Conservation (phyloP, 1,140 invertebrate genomes). For the Drosophila kanapiae region DNA sequence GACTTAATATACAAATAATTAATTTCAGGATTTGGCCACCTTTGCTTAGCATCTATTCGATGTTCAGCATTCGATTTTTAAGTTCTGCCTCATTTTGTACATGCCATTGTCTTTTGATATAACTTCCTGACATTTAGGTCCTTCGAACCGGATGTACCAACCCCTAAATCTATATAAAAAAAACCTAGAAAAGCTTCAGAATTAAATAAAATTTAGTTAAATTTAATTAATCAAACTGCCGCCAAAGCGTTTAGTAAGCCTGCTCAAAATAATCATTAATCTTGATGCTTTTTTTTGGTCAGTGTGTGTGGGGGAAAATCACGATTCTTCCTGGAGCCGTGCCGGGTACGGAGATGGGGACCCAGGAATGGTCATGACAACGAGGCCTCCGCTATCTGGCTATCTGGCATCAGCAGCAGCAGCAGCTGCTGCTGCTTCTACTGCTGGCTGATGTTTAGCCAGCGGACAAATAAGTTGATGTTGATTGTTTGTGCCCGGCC, state of each 20-base stretch:
- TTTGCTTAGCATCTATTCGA: too few species aligned
- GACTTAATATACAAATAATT: too few species aligned
- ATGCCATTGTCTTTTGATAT: too few species aligned
- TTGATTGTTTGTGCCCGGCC: constrained; percentile 60
- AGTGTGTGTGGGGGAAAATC: constrained; percentile 44
- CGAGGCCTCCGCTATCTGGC: constrained; percentile 30
- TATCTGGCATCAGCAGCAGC: constrained; percentile 52
- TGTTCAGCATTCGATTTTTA: too few species aligned
- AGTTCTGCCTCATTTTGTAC: too few species aligned
- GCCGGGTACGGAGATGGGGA: constrained; percentile 20
- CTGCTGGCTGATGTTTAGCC: constrained; percentile 56
- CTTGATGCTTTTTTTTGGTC: neutral
- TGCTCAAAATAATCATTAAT: neutral
- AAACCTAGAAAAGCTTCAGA: too few species aligned
- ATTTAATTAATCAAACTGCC: too few species aligned
- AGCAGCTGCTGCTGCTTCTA: constrained; percentile 8
- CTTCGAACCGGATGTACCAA: too few species aligned
- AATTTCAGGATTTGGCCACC: too few species aligned
- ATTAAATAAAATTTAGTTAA: neutral
- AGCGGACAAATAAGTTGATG: constrained; percentile 78
- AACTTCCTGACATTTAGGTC: too few species aligned
- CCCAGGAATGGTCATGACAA: constrained; percentile 42
- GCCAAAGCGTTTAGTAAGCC: too few species aligned
- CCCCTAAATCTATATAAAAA: too few species aligned
- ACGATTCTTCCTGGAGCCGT: constrained; percentile 39